Evolutionary conservation across 2,888 invertebrate species (phyloP).

Genomic region (Holacanthella duospinosa): DNA sequence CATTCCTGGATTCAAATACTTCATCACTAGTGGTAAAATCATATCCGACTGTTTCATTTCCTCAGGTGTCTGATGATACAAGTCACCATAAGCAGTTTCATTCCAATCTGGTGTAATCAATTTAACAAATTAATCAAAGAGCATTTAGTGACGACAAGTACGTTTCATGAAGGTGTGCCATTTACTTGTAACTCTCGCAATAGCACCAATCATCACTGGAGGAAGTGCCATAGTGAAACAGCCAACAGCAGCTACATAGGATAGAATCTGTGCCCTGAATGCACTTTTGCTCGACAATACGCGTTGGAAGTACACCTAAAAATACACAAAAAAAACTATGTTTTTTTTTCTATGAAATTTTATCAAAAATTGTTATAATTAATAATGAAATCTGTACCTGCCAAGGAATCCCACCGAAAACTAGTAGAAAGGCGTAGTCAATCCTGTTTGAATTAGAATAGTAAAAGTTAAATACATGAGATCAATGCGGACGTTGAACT

Average conservation of each 20-base stretch:
- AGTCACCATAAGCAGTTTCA: slow-evolving; percentile 40
- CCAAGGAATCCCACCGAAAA: slow-evolving; percentile 60
- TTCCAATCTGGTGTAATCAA: slow-evolving; percentile 43
- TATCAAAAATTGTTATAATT: too few species aligned
- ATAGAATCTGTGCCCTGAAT: slow-evolving; percentile 52
- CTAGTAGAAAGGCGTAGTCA: slow-evolving; percentile 51
- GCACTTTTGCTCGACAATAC: slow-evolving; percentile 56
- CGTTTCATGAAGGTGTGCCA: too few species aligned
- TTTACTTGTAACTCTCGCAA: slow-evolving; percentile 50
- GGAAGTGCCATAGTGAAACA: slow-evolving; percentile 56
- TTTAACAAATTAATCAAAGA: too few species aligned
- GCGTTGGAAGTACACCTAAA: slow-evolving; percentile 56
- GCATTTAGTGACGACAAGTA: too few species aligned
- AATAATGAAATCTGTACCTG: slow-evolving; percentile 47
- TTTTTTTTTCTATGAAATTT: background rate
- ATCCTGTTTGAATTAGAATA: too few species aligned
- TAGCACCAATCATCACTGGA: slow-evolving; percentile 54
- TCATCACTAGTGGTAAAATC: slow-evolving; percentile 56
- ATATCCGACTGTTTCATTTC: slow-evolving; percentile 46
- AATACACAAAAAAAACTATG: background rate
- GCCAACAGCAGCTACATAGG: slow-evolving; percentile 54
- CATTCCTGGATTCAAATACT: slow-evolving; percentile 46
- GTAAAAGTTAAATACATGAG: too few species aligned
- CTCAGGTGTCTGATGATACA: slow-evolving; percentile 32
- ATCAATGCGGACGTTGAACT: too few species aligned